Conservation (phyloP, 2,113 vertebrate genomes). For the Mormoops blainvillei region DNA sequence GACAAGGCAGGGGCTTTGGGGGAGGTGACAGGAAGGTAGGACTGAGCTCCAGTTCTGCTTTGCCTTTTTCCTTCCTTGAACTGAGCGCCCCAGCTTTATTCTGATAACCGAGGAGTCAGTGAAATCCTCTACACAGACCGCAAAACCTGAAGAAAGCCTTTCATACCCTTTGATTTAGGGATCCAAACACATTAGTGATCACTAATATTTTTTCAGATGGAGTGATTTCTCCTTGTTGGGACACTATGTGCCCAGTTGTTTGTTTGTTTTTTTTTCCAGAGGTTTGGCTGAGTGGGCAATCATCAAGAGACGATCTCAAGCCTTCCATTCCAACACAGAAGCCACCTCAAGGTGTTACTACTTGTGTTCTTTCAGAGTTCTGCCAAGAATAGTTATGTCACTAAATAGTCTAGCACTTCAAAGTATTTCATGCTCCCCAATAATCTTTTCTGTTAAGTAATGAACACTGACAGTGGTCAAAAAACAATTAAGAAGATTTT, state of each 20-base stretch:
- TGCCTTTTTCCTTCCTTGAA: background rate
- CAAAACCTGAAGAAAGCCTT: background rate
- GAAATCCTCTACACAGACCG: background rate
- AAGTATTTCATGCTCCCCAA: background rate
- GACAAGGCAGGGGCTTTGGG: rapidly evolving
- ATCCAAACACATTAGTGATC: background rate
- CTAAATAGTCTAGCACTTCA: background rate
- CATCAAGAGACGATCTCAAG: background rate
- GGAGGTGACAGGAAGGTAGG: background rate
- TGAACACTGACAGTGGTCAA: background rate
- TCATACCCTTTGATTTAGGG: background rate
- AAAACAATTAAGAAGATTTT: background rate
- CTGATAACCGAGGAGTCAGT: background rate
- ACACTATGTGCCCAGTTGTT: background rate
- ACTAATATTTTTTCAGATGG: background rate
- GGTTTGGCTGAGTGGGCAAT: background rate
- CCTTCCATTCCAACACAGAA: background rate
- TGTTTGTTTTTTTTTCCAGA: too few relatives aligned
- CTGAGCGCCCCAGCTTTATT: background rate
- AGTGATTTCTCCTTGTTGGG: background rate
- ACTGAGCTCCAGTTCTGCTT: background rate
- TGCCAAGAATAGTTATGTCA: background rate
- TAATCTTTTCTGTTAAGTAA: background rate
- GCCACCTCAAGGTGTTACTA: background rate
- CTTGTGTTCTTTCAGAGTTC: background rate